phyloP scores from a whole-genome alignment of 2,888 invertebrate species.

The Nesidiocoris tenuis region DNA sequence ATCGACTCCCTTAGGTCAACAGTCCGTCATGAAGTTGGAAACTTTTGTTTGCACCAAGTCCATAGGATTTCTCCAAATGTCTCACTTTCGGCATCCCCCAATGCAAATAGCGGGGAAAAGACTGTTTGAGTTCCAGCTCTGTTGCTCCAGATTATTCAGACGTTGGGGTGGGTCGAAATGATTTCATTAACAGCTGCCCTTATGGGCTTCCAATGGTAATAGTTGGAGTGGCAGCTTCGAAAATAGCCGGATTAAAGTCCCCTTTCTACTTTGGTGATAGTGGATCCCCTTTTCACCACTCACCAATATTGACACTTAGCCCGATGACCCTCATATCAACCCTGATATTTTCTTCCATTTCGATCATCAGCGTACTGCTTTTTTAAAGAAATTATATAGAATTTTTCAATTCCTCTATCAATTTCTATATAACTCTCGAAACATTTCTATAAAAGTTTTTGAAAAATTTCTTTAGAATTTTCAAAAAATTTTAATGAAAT shows the following conservation, averaged over 20 bases:
- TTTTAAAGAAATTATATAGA: no score
- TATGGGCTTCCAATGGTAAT: slow-evolving; percentile 51
- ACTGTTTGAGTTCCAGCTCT: slow-evolving; percentile 26
- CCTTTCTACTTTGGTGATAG: background rate
- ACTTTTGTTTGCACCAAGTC: slow-evolving; percentile 21
- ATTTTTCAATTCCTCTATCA: no score
- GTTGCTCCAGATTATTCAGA: slow-evolving; percentile 36
- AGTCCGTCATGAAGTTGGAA: slow-evolving; percentile 14
- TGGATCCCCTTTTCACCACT: slow-evolving; percentile 58
- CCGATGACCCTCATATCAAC: slow-evolving; percentile 3
- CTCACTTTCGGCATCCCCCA: background rate
- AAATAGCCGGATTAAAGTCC: background rate
- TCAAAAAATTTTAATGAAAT: no score
- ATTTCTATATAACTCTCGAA: no score
- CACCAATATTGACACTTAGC: slow-evolving; percentile 37
- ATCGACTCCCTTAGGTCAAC: slow-evolving; percentile 9
- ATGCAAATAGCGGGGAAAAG: slow-evolving; percentile 26
- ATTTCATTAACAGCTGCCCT: slow-evolving; percentile 50
- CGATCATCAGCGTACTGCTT: no score
- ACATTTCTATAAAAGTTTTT: no score
- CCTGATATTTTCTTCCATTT: no score
- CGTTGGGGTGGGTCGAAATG: slow-evolving; percentile 43
- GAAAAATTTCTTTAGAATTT: no score
- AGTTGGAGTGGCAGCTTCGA: slow-evolving; percentile 26
- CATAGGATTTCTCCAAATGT: background rate